Base-by-base conservation (phyloP, 1,140 invertebrate genomes). In the Drosophila parabipectinata region DNA sequence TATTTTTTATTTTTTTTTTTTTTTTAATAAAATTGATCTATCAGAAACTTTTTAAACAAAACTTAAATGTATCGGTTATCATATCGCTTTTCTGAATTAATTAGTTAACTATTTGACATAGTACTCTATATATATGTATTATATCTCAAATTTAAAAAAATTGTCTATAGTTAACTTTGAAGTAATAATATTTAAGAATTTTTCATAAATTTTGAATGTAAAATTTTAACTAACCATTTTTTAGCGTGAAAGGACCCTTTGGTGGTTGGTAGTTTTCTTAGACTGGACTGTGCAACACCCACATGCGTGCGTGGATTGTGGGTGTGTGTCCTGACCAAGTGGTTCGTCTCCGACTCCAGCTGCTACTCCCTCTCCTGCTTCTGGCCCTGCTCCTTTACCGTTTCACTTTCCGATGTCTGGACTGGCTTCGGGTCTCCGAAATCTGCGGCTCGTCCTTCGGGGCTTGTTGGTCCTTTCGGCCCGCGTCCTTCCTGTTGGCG, bases 181-280 rank as follows among this genome's bases (percentile, higher is more conserved):
- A 9, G 1, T 15, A 15, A 15, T 15, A 15, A 15, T 15, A 15
- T 15, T 15, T 10, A 28, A 5, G 5, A 3, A 1, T 32, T 32
- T 10, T 32, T 10, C 1, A 37, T 37, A 37, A n/a, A 9, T 10
- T 37, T 37, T 12, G 0, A 37, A 37, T 7, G 26, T 4, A 37
- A 32, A 32, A 9, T n/a, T 3, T 1, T 12, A 37, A 12, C 10
- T 37, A 4, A 12, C 10, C 34, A 12, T 10, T 37, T 37, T 37
- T 37, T 37, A 10, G 34, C 34, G 34, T 37, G 34, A 37, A 37
- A 37, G 14, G 2, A 30, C 4, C 18, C 9, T 30, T 59, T 53
- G 53, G 61, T 77, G 61, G 57, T 73, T 57, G 61, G 26, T 51
- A 66, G 60, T 64, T 81, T 80, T 53, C 71, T 53, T 34, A 39